Conservation (phyloP, 2,113 vertebrate genomes). For the Notothenia coriiceps region DNA sequence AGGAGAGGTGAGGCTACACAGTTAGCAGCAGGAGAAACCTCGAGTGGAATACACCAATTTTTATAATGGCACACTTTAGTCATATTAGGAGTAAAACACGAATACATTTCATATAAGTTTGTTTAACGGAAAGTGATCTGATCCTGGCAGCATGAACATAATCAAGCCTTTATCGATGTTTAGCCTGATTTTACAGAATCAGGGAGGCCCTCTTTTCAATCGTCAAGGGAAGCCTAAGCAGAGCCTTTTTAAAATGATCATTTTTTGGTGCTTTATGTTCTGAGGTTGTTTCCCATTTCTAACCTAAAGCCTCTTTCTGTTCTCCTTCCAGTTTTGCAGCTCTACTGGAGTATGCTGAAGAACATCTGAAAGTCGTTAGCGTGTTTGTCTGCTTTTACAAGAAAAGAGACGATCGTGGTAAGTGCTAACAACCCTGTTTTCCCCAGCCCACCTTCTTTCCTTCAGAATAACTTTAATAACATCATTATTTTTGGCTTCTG, state of each 20-base stretch:
- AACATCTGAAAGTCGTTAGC: conserved; percentile 86
- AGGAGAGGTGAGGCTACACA: conserved; percentile 82
- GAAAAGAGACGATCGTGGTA: conserved; percentile 87
- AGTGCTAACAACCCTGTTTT: conserved; percentile 25
- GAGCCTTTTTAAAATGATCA: background rate
- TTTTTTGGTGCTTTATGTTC: background rate
- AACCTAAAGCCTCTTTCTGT: background rate
- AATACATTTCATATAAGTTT: too few relatives aligned
- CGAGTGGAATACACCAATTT: background rate
- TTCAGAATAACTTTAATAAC: background rate
- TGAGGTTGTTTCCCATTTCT: conserved; percentile 4
- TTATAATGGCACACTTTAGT: background rate
- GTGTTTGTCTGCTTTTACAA: conserved; percentile 89
- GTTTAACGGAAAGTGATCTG: too few relatives aligned
- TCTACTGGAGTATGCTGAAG: conserved; percentile 87
- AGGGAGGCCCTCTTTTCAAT: background rate
- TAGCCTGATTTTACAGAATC: background rate
- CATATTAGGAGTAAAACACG: background rate
- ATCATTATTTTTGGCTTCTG: background rate
- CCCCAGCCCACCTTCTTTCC: background rate
- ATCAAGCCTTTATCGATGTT: background rate
- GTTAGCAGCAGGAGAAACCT: background rate
- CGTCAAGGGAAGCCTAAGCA: background rate
- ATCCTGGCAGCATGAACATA: background rate
- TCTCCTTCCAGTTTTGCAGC: conserved; percentile 78